Percentiles rank a stretch among this genome's conserved stretches.
phyloP scores from a whole-genome alignment of 2,888 invertebrate species.

The Antheraea assamensis region DNA sequence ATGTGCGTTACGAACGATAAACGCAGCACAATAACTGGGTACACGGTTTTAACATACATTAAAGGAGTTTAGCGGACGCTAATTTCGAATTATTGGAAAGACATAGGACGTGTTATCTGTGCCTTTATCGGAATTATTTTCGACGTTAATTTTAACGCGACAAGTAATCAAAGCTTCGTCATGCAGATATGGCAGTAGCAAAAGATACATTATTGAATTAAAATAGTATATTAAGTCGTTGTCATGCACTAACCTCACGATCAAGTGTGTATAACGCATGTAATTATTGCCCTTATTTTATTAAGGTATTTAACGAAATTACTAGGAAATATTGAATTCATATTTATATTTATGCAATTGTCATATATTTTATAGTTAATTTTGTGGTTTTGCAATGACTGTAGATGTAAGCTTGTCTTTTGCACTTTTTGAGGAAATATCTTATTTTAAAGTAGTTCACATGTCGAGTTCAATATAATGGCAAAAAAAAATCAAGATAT shows the following conservation, averaged over 20 bases:
- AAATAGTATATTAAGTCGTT: background rate
- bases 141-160: no score
- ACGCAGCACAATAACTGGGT: no score
- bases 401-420: background rate
- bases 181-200: background rate
- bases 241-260: background rate
- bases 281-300: background rate
- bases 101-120: no score
- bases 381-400: background rate
- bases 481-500: background rate
- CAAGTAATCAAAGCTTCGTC: no score
- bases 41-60: no score
- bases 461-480: background rate
- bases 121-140: no score
- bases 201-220: background rate
- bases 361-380: background rate
- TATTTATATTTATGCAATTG: background rate
- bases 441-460: slow-evolving; percentile 6
- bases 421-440: slow-evolving; percentile 16
- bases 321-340: background rate
- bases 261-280: background rate
- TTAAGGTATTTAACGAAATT: background rate
- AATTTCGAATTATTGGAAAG: no score
- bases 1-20: no score
- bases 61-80: no score